These are phyloP conservation scores for Archaeoteleia sp. DNA, from an alignment of 2,888 invertebrate genomes.

Conservation along the genomic window DNA sequence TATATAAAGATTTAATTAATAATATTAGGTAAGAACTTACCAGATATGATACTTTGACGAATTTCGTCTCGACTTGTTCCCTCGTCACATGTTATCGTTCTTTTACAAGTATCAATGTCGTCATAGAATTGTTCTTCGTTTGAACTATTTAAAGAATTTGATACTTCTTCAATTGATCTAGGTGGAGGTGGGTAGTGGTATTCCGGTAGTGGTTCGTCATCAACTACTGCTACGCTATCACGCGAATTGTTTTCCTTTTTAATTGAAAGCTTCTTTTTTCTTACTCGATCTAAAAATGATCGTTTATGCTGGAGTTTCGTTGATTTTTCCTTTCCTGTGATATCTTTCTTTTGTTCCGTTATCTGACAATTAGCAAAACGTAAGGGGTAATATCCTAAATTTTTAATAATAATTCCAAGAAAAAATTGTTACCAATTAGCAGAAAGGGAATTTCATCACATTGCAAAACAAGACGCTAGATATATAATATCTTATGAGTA, in stretches of 20 bases:
- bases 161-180: slow-evolving; percentile 61
- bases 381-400: too few species aligned
- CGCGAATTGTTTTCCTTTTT: slow-evolving; percentile 14
- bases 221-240: slow-evolving; percentile 8
- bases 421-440: too few species aligned
- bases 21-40: too few species aligned
- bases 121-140: slow-evolving; percentile 64
- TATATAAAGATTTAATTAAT: too few species aligned
- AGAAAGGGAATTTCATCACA: too few species aligned
- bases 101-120: slow-evolving; percentile 61
- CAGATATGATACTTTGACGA: too few species aligned
- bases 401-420: too few species aligned
- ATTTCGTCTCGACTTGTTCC: slow-evolving; percentile 23
- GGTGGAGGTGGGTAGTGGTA: slow-evolving; percentile 68
- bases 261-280: slow-evolving; percentile 44
- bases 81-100: slow-evolving; percentile 30
- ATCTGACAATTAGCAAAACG: too few species aligned
- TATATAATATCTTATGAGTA: neutral
- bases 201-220: slow-evolving; percentile 54
- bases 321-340: slow-evolving; percentile 1
- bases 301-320: slow-evolving; percentile 55
- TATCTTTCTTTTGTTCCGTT: slow-evolving; percentile 1
- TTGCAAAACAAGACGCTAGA: too few species aligned
- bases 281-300: slow-evolving; percentile 65
- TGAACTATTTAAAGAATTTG: slow-evolving; percentile 26